Base-by-base conservation (phyloP, 2,888 invertebrate species). In the Girardia tigrina region DNA sequence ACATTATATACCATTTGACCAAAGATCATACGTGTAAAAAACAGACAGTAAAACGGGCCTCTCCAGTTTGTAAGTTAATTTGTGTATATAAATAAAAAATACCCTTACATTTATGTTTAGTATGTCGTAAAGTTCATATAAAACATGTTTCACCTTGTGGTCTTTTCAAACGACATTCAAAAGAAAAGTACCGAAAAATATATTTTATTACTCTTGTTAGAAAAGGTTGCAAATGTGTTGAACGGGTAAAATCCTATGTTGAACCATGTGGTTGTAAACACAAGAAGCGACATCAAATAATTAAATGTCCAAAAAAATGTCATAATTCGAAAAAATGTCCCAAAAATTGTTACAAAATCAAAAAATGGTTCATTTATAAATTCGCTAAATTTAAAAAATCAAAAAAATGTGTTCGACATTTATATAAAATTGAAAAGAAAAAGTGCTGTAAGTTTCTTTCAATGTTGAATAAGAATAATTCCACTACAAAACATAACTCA, bases 251-350 rank as follows among this genome's bases (percentile, higher is more conserved):
- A 28, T 26, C 29, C 23, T 28, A 27, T 23, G 12, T 70, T 1
- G 75, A 75, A 29, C 70, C 75, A 26, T 75, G 75, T 26, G 27
- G 71, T 26, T 75, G 75, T 23, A 29, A 71, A 56, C 23, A 29
- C 6, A 27, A 75, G 16, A 71, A 71, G 26, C 56, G 27, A 2
- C 23, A 42, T 23, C 42, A 42, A 8, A 69, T 74, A 8, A 74
- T 36, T 42, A 42, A 23, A 2, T 74, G 74, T 23, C 74, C 74
- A 23, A 28, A 14, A 1, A 4, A 56, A 4, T 74, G 74, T 69
- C 23, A 26, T 20, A 27, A 26, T 70, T 26, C 42, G 1, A 74
- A 74, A 28, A 12, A 42, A 6, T 74, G 74, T 42, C 27, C 74
- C 26, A 1, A 1, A n/a, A 73, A 73, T 29, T 74, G 74, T 69